Percentiles rank a stretch among this genome's conserved stretches.
phyloP scores from a whole-genome alignment of 2,888 invertebrate species.

The Sphaeridia pumilis region DNA sequence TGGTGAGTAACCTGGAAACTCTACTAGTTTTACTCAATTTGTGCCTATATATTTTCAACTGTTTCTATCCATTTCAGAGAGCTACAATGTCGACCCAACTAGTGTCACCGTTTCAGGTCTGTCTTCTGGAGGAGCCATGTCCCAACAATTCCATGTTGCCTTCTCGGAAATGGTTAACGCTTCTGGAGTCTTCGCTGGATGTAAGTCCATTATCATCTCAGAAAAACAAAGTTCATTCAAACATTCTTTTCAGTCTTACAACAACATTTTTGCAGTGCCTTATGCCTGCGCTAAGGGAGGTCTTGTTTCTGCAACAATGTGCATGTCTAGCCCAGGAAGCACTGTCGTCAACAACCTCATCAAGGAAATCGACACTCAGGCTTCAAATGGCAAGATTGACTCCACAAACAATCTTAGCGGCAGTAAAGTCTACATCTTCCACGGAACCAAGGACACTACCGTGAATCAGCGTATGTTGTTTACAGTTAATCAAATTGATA shows the following conservation, averaged over 20 bases:
- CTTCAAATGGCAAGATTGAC: constrained; percentile 35
- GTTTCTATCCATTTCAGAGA: too few relatives aligned
- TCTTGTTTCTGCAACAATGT: constrained; percentile 17
- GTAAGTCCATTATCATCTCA: constrained; percentile 34
- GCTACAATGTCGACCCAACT: constrained; percentile 37
- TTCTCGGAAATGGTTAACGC: constrained; percentile 37
- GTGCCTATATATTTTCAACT: background rate
- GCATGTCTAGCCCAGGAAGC: constrained; percentile 20
- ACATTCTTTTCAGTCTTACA: background rate
- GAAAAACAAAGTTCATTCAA: background rate
- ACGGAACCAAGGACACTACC: constrained; percentile 18
- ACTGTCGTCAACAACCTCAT: constrained; percentile 14
- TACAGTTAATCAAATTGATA: background rate
- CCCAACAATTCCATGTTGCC: constrained; percentile 39
- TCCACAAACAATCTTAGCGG: constrained; percentile 34
- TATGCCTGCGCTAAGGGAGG: constrained; percentile 22
- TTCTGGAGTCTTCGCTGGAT: constrained; percentile 38
- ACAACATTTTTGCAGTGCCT: constrained; percentile 17
- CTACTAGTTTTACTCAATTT: background rate
- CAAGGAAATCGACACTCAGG: constrained; percentile 16
- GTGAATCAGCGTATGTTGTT: constrained; percentile 2
- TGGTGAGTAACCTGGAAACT: background rate
- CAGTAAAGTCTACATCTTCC: constrained; percentile 26
- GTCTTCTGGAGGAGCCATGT: constrained; percentile 40
- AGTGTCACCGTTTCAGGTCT: constrained; percentile 39